A percentile compares a stretch with the other conserved stretches of the same genome.
These are phyloP conservation scores for Chaenodraco wilsoni DNA, from an alignment of 2,797 vertebrate species.

Conservation along the genomic window DNA sequence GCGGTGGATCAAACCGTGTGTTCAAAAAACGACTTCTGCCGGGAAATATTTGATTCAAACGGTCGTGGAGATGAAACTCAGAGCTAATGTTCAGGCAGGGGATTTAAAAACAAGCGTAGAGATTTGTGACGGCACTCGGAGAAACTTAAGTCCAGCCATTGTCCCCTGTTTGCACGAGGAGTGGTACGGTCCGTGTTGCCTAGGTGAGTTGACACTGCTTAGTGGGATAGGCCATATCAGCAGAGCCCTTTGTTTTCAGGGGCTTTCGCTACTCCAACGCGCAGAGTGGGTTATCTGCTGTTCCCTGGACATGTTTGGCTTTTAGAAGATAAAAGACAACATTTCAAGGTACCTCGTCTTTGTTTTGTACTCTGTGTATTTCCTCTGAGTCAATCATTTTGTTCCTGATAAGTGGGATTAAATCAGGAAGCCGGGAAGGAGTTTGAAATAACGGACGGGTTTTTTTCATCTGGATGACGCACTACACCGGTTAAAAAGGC, in stretches of 20 bases:
- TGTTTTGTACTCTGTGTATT: not conserved
- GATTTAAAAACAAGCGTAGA: not conserved
- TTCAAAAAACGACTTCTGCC: not conserved
- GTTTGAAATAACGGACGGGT: slow-evolving; percentile 24
- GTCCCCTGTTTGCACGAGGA: slow-evolving; percentile 44
- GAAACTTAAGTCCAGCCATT: not conserved
- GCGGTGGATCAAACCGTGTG: not conserved
- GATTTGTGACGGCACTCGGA: accelerated
- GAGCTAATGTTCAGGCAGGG: accelerated
- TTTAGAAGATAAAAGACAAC: slow-evolving; percentile 39
- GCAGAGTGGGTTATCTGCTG: slow-evolving; percentile 35
- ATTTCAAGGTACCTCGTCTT: slow-evolving; percentile 55
- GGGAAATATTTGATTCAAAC: accelerated
- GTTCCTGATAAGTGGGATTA: slow-evolving; percentile 23
- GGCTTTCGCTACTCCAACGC: slow-evolving; percentile 49
- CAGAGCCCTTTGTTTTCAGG: slow-evolving; percentile 74
- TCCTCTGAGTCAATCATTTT: slow-evolving; percentile 25
- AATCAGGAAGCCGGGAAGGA: slow-evolving; percentile 21
- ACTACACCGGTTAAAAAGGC: not conserved
- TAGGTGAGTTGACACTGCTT: slow-evolving; percentile 77
- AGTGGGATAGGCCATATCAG: slow-evolving; percentile 72
- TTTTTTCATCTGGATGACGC: not conserved
- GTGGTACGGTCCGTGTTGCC: slow-evolving; percentile 77
- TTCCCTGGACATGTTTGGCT: slow-evolving; percentile 51
- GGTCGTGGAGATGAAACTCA: accelerated